Conservation (phyloP, 2,888 invertebrate genomes). For the Macrophya alboannulata region DNA sequence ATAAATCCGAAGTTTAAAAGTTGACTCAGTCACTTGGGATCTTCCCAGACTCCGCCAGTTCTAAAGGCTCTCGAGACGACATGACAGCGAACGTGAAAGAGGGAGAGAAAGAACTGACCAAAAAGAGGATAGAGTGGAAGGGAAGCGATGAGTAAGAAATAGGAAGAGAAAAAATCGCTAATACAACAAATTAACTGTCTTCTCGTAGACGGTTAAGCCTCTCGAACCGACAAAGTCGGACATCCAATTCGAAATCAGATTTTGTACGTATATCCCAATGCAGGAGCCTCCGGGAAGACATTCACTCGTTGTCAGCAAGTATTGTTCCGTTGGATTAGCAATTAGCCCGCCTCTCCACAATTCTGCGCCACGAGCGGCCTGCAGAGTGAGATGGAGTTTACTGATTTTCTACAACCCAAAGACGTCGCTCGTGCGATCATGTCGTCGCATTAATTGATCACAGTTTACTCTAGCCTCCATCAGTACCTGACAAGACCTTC, state of each 20-base stretch:
- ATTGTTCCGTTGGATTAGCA: slow-evolving; percentile 50
- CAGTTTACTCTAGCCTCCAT: slow-evolving; percentile 30
- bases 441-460: slow-evolving; percentile 46
- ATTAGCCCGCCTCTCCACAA: slow-evolving; percentile 36
- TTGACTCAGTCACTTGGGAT: slow-evolving; percentile 21
- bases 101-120: neutral
- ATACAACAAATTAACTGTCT: slow-evolving; percentile 42
- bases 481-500: neutral
- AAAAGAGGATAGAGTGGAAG: neutral
- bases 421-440: slow-evolving; percentile 14
- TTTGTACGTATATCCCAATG: slow-evolving; percentile 6
- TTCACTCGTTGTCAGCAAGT: slow-evolving; percentile 42
- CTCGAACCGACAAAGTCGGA: neutral
- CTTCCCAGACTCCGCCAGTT: neutral
- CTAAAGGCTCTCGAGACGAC: slow-evolving; percentile 3
- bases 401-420: slow-evolving; percentile 33
- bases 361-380: neutral
- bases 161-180: neutral
- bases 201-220: neutral
- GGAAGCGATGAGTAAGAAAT: neutral
- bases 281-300: neutral
- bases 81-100: neutral
- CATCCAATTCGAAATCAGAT: slow-evolving; percentile 30
- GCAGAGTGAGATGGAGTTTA: neutral
- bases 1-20: slow-evolving; percentile 39